phyloP scores from a whole-genome alignment of 1,140 invertebrate genomes.

The Ips nitidus region DNA sequence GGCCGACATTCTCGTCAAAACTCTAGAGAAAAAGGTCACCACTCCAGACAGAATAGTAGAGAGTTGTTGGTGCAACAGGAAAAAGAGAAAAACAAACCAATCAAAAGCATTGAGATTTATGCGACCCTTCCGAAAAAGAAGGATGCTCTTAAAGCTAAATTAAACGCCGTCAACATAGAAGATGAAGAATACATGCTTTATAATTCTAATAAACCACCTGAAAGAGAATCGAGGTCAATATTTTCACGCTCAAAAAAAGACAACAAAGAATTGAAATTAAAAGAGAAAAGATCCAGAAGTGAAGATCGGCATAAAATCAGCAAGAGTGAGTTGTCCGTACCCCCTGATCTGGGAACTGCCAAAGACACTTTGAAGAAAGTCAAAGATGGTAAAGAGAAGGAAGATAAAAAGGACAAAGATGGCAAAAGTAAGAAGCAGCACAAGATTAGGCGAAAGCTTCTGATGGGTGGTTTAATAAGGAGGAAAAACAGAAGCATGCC shows the following conservation, averaged over 20 bases:
- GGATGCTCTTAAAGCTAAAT: slow-evolving; percentile 64
- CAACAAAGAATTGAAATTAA: slow-evolving; percentile 59
- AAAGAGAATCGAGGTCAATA: slow-evolving; percentile 65
- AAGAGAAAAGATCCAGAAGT: slow-evolving; percentile 77
- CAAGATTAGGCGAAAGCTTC: slow-evolving; percentile 81
- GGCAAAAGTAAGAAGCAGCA: slow-evolving; percentile 86
- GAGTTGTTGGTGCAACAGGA: slow-evolving; percentile 58
- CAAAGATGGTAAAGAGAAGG: slow-evolving; percentile 58
- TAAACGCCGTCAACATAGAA: slow-evolving; percentile 62
- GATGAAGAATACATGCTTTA: slow-evolving; percentile 70
- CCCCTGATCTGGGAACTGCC: slow-evolving; percentile 57
- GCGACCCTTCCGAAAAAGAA: slow-evolving; percentile 90
- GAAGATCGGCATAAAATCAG: slow-evolving; percentile 76
- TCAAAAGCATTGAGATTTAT: slow-evolving; percentile 85
- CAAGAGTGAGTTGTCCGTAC: slow-evolving; percentile 64
- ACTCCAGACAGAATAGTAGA: slow-evolving; percentile 65
- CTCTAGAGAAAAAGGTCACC: slow-evolving; percentile 64
- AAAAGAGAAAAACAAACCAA: slow-evolving; percentile 57
- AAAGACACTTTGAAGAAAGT: slow-evolving; percentile 60
- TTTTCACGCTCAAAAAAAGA: slow-evolving; percentile 70
- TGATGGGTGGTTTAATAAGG: slow-evolving; percentile 86
- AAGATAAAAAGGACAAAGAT: slow-evolving; percentile 64
- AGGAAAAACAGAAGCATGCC: slow-evolving; percentile 90
- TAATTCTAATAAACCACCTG: slow-evolving; percentile 60
- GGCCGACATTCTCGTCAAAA: slow-evolving; percentile 66